A percentile compares a stretch with the other conserved stretches of the same genome.
Evolutionary conservation across 1,140 invertebrate species (phyloP).

Genomic region (Aphis gossypii): DNA sequence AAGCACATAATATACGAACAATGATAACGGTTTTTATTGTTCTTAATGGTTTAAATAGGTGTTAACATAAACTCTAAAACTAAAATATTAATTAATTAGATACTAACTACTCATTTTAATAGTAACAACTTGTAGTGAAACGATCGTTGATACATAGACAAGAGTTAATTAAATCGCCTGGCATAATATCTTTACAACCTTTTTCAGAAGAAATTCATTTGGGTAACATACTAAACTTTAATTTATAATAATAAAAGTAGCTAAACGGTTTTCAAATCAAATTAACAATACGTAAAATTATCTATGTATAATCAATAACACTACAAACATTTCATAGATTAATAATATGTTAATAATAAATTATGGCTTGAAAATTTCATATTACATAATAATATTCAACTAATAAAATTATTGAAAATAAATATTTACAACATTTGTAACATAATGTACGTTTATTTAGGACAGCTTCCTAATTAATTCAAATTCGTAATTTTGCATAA

Average conservation of each 20-base stretch:
- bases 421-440: conserved; percentile 3
- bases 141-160: neutral
- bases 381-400: neutral
- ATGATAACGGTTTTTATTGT: neutral
- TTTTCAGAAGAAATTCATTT: neutral
- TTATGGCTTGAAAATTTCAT: neutral
- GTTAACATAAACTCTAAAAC: neutral
- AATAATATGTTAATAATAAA: neutral
- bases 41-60: neutral
- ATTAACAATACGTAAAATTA: neutral
- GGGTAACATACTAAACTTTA: neutral
- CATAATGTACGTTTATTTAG: neutral
- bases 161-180: neutral
- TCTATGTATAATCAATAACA: neutral
- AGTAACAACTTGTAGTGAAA: neutral
- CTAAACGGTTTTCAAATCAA: neutral
- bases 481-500: neutral
- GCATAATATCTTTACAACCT: neutral
- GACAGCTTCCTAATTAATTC: neutral
- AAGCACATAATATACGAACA: neutral
- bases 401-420: neutral
- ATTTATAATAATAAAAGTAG: neutral
- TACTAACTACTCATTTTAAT: neutral
- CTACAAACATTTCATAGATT: neutral
- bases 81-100: neutral